phyloP scores from a whole-genome alignment of 2,888 invertebrate species.

The Epinotia demarniana region DNA sequence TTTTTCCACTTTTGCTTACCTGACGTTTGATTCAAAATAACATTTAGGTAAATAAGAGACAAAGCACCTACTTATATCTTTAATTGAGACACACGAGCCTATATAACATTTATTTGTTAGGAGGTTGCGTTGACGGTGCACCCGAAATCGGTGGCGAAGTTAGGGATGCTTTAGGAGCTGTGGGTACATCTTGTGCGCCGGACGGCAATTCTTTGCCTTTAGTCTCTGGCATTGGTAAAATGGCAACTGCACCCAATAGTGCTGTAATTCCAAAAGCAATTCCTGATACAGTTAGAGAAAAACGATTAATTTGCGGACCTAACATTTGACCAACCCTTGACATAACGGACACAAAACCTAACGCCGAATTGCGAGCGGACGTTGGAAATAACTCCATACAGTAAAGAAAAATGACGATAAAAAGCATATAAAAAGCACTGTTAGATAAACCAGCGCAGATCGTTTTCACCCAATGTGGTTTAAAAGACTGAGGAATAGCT shows the following conservation, averaged over 20 bases:
- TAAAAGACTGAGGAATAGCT: constrained; percentile 54
- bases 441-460: constrained; percentile 88
- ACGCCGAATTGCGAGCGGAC: constrained; percentile 91
- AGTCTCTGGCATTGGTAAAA: constrained; percentile 86
- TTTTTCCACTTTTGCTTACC: too few species aligned
- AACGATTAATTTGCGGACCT: constrained; percentile 89
- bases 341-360: constrained; percentile 91
- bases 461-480: constrained; percentile 75
- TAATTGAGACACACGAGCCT: too few species aligned
- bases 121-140: neutral
- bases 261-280: constrained; percentile 87
- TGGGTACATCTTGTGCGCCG: constrained; percentile 58
- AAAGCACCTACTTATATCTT: too few species aligned
- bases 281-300: constrained; percentile 66
- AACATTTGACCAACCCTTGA: constrained; percentile 92
- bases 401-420: constrained; percentile 92
- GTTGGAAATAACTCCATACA: constrained; percentile 95
- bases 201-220: constrained; percentile 68
- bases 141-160: neutral
- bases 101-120: neutral
- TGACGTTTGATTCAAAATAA: too few species aligned
- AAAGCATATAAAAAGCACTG: constrained; percentile 90
- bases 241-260: constrained; percentile 81
- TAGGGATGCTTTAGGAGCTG: neutral
- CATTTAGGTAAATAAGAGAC: too few species aligned